A percentile compares a stretch with the other conserved stretches of the same genome.
Conservation (phyloP, 2,113 vertebrate genomes). For the Jacana jacana region DNA sequence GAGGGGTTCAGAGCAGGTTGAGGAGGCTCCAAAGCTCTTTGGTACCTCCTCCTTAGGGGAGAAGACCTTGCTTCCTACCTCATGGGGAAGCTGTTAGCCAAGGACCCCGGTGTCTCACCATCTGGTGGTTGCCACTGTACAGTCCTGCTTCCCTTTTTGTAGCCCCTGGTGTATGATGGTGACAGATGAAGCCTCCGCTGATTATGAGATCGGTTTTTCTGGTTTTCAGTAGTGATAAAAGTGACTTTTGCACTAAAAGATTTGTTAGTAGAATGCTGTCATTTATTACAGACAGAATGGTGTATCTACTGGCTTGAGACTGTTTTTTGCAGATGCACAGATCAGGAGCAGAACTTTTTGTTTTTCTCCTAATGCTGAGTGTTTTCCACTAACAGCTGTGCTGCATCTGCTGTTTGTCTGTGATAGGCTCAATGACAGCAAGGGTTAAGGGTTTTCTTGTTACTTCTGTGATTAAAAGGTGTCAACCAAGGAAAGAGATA, state of each 20-base stretch:
- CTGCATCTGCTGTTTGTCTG: background rate
- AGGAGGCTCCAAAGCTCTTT: background rate
- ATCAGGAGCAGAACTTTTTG: background rate
- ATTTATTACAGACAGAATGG: background rate
- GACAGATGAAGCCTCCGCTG: background rate
- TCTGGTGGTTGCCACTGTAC: background rate
- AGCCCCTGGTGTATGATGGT: background rate
- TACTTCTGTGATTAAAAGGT: background rate
- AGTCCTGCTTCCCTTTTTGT: background rate
- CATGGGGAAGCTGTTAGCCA: background rate
- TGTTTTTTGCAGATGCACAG: background rate
- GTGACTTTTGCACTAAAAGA: background rate
- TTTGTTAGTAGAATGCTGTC: background rate
- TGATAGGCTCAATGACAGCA: background rate
- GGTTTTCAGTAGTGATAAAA: background rate
- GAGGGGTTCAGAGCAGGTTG: background rate
- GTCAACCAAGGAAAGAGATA: background rate
- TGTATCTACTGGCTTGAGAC: background rate
- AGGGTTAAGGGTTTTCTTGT: background rate
- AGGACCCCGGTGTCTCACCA: background rate
- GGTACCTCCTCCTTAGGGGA: background rate
- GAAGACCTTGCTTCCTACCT: background rate
- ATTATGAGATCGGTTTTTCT: background rate
- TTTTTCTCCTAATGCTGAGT: background rate
- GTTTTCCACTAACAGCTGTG: background rate